Percentiles rank a stretch among this genome's conserved stretches.
Conservation (phyloP, 30 jellyfish, hydroid and myxozoan genomes). For the Cassiopea andromeda region DNA sequence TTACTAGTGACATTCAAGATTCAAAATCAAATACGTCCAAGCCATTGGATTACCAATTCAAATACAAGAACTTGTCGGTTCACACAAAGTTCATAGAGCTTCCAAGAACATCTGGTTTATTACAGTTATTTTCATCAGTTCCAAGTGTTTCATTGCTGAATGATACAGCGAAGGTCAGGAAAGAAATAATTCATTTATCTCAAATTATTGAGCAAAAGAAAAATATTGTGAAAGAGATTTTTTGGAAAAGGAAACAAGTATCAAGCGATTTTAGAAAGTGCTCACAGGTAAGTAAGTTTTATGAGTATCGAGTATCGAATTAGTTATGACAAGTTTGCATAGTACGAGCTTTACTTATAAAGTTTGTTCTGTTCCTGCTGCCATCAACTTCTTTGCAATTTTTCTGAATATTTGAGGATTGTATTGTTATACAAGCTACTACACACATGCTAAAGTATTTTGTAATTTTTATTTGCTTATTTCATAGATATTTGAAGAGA, state of each 20-base stretch:
- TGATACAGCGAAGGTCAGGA: background rate
- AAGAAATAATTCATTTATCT: background rate
- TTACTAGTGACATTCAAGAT: background rate
- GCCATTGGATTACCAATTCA: background rate
- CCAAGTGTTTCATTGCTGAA: background rate
- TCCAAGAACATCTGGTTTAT: background rate
- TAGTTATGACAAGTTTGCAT: background rate
- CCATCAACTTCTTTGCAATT: too few species aligned
- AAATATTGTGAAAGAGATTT: background rate
- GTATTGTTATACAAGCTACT: too few species aligned
- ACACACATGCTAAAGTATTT: background rate
- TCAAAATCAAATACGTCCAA: background rate
- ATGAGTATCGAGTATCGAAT: background rate
- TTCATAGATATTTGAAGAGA: background rate
- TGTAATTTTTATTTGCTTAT: background rate
- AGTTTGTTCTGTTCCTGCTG: too few species aligned
- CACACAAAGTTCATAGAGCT: background rate
- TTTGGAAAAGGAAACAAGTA: background rate
- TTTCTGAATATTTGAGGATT: too few species aligned
- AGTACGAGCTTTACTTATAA: too few species aligned
- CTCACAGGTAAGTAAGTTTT: background rate
- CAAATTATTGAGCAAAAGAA: background rate
- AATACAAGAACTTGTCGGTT: background rate
- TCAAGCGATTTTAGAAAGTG: background rate
- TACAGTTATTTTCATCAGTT: background rate